Percentiles rank a stretch among this genome's conserved stretches.
phyloP scores from a whole-genome alignment of 2,888 invertebrate genomes.

The Microctonus aethiopoides region DNA sequence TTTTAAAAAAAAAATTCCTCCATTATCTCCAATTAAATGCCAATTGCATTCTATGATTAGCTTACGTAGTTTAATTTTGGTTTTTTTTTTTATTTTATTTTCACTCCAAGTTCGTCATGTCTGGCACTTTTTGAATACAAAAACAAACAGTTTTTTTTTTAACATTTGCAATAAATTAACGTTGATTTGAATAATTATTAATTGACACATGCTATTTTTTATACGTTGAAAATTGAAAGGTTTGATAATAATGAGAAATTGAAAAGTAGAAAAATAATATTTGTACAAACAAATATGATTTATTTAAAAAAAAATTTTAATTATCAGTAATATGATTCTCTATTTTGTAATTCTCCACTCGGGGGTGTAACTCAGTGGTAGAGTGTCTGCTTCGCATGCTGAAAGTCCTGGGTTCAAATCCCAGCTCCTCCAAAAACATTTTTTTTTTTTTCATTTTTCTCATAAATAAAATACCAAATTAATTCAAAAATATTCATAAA shows the following conservation, averaged over 20 bases:
- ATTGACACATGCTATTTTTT: neutral
- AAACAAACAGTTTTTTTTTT: neutral
- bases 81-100: neutral
- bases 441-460: constrained; percentile 37
- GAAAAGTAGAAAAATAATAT: neutral
- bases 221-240: neutral
- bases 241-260: neutral
- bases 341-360: neutral
- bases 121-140: neutral
- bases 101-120: neutral
- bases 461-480: neutral
- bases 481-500: neutral
- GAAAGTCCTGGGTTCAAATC: constrained; percentile 68
- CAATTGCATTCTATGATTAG: constrained; percentile 4
- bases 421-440: constrained; percentile 59
- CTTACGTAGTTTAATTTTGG: neutral
- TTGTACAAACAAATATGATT: neutral
- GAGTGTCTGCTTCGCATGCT: constrained; percentile 68
- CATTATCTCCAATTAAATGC: neutral
- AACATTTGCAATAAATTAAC: neutral
- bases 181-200: neutral
- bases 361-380: constrained; percentile 68
- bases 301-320: neutral
- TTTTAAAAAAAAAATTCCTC: neutral
- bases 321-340: neutral